phyloP scores from a whole-genome alignment of 2,113 vertebrate species.

The Meriones unguiculatus region DNA sequence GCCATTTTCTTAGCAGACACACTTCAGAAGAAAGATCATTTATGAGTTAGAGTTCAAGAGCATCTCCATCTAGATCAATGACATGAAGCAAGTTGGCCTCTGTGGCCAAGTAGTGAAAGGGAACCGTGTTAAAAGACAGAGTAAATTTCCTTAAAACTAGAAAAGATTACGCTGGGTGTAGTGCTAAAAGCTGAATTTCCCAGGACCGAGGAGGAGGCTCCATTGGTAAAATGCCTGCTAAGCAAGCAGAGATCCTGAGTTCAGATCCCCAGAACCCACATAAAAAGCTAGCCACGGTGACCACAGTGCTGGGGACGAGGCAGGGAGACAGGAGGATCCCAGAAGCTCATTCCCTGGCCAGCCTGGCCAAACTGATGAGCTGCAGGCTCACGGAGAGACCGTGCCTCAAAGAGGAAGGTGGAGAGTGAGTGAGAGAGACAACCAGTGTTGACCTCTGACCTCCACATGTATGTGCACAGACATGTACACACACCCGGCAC shows the following conservation, averaged over 20 bases:
- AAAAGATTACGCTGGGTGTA: slow-evolving; percentile 4
- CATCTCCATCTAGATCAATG: neutral
- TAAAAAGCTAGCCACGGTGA: neutral
- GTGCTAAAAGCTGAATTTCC: neutral
- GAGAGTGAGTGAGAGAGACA: neutral
- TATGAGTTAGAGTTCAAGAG: neutral
- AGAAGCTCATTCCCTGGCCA: neutral
- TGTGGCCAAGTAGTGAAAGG: neutral
- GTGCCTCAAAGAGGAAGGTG: neutral
- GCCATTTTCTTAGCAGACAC: slow-evolving; percentile 52
- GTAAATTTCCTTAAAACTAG: slow-evolving; percentile 12
- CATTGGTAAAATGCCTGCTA: neutral
- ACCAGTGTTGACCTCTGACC: no score
- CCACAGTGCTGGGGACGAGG: neutral
- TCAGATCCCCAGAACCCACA: neutral
- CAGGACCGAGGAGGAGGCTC: neutral
- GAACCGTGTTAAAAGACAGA: neutral
- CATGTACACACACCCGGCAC: neutral
- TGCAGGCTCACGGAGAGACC: neutral
- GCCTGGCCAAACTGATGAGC: neutral
- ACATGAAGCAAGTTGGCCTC: neutral
- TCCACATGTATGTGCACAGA: neutral
- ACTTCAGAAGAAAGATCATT: slow-evolving; percentile 12
- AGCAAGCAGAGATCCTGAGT: neutral
- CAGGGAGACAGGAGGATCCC: neutral